Conservation (phyloP, 2,888 invertebrate species). For the Entomobrya multifasciata region DNA sequence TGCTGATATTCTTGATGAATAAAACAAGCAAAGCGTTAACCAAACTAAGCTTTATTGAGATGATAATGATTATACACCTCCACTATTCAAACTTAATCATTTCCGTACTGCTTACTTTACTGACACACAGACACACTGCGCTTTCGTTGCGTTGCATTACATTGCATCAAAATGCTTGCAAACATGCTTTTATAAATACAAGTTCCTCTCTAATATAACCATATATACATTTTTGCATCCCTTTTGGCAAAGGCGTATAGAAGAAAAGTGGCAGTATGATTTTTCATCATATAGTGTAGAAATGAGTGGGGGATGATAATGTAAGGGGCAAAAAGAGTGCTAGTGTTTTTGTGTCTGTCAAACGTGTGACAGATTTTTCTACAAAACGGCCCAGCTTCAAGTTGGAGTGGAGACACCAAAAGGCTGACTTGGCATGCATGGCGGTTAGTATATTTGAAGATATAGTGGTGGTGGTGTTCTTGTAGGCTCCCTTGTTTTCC, state of each 20-base stretch:
- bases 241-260: constrained; percentile 39
- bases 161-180: too few species aligned
- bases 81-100: constrained; percentile 35
- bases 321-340: constrained; percentile 19
- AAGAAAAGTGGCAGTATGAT: neutral
- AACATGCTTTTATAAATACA: too few species aligned
- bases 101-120: constrained; percentile 59
- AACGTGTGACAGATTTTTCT: constrained; percentile 55
- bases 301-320: constrained; percentile 44
- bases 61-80: constrained; percentile 43
- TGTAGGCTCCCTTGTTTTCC: constrained; percentile 33
- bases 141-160: too few species aligned
- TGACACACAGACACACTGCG: constrained; percentile 48
- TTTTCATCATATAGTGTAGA: constrained; percentile 11
- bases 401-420: constrained; percentile 11
- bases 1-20: constrained; percentile 19
- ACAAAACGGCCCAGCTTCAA: too few species aligned
- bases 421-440: neutral
- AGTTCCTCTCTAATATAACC: neutral
- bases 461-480: neutral
- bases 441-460: too few species aligned
- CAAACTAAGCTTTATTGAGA: constrained; percentile 27
- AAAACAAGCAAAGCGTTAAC: constrained; percentile 58
- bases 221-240: constrained; percentile 18
- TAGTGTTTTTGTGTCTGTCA: constrained; percentile 56